These are phyloP conservation scores for Hirundo rustica DNA, from an alignment of 2,797 vertebrate genomes.

Conservation along the genomic window DNA sequence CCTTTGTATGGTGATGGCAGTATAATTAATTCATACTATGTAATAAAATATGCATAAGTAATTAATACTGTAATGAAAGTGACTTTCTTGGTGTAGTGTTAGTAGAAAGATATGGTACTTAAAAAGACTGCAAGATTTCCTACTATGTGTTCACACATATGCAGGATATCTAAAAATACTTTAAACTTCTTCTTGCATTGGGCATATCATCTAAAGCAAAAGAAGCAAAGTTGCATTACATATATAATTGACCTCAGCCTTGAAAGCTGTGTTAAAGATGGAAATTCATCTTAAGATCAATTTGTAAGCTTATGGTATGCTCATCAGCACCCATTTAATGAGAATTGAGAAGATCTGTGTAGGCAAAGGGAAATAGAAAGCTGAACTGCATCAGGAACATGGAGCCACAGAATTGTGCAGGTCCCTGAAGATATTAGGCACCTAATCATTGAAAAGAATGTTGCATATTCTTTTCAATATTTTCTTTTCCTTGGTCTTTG, in stretches of 20 bases:
- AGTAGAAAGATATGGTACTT: neutral
- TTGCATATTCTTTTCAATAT: neutral
- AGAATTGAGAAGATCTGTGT: neutral
- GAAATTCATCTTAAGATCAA: neutral
- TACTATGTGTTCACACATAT: neutral
- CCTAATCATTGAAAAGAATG: neutral
- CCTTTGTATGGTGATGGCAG: neutral
- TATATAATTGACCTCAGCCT: neutral
- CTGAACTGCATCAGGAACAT: neutral
- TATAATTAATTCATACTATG: slow-evolving; percentile 56
- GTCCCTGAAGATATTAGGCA: neutral
- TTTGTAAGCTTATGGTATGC: neutral
- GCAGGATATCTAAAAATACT: neutral
- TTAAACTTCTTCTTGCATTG: neutral
- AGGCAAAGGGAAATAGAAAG: neutral
- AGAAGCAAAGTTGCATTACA: neutral
- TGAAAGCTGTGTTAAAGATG: neutral
- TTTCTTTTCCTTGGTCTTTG: neutral
- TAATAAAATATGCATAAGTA: slow-evolving; percentile 57
- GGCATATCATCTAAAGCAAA: neutral
- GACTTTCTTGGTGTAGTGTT: neutral
- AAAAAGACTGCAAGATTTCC: neutral
- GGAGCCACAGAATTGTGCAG: neutral
- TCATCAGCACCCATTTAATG: neutral
- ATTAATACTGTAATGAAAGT: slow-evolving; percentile 43